Conservation (phyloP, 2,113 vertebrate species). For the Pangasianodon gigas region DNA sequence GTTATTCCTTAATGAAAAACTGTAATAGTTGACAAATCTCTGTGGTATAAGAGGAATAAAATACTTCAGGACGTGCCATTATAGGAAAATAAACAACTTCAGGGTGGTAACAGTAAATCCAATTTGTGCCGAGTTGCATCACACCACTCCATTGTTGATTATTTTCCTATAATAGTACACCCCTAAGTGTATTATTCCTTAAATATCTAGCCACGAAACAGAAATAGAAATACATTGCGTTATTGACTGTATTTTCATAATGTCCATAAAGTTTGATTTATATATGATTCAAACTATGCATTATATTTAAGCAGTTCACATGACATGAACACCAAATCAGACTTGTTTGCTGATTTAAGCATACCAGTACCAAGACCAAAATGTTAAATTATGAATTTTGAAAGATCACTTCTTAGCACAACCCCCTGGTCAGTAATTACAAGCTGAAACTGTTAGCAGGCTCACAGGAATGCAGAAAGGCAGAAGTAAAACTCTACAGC, state of each 20-base stretch:
- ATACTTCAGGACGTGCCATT: background rate
- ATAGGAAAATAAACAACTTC: background rate
- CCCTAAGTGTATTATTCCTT: background rate
- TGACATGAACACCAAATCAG: background rate
- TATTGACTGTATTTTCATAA: background rate
- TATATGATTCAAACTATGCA: background rate
- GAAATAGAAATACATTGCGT: background rate
- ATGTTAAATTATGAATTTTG: background rate
- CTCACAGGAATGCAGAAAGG: slow-evolving; percentile 9
- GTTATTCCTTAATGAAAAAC: background rate
- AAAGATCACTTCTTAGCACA: background rate
- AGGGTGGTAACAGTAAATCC: too few species aligned
- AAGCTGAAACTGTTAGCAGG: slow-evolving; percentile 25
- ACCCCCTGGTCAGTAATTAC: slow-evolving; percentile 14
- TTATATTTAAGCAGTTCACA: background rate
- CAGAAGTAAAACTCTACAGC: slow-evolving; percentile 29
- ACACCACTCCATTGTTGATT: background rate
- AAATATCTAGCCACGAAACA: background rate
- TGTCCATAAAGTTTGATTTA: background rate
- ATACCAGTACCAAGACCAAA: background rate
- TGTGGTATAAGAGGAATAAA: background rate
- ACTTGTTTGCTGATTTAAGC: background rate
- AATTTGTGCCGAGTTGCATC: background rate
- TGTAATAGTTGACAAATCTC: background rate
- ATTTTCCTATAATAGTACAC: background rate